A percentile compares a stretch with the other conserved stretches of the same genome.
phyloP scores from a whole-genome alignment of 1,140 invertebrate genomes.

The Meloidogyne hapla region DNA sequence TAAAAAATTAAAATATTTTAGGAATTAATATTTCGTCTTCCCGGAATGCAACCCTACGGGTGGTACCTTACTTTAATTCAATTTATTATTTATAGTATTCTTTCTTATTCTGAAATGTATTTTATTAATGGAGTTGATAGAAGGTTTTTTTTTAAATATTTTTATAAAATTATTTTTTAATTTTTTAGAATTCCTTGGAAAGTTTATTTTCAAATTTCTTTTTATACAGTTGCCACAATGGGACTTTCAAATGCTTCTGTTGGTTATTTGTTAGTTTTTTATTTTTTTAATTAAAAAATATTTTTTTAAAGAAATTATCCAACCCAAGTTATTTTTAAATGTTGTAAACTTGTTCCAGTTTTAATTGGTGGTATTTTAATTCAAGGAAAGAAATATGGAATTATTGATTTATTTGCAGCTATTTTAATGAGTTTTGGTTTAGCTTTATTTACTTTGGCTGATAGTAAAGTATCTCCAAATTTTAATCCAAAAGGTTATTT shows the following conservation, averaged over 20 bases:
- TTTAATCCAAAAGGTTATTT: conserved; percentile 79
- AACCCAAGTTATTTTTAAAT: conserved; percentile 86
- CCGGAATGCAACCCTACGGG: conserved; percentile 83
- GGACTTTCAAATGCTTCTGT: conserved; percentile 89
- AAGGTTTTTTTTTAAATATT: conserved; percentile 68
- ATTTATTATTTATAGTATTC: conserved; percentile 80
- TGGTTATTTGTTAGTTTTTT: conserved; percentile 73
- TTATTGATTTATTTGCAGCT: conserved; percentile 43
- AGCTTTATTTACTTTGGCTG: conserved; percentile 85
- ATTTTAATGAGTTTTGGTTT: conserved; percentile 84
- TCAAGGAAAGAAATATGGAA: conserved; percentile 46
- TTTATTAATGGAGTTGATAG: conserved; percentile 71
- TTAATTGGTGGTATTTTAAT: conserved; percentile 47
- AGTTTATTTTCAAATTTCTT: conserved; percentile 78
- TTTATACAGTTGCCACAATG: conserved; percentile 88
- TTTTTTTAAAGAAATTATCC: conserved; percentile 76
- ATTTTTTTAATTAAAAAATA: not conserved
- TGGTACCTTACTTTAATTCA: conserved; percentile 89
- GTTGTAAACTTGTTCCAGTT: conserved; percentile 92
- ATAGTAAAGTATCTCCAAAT: conserved; percentile 82
- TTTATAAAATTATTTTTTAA: not conserved
- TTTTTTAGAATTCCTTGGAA: conserved; percentile 75
- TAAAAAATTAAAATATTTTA: conserved; percentile 63
- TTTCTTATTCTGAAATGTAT: conserved; percentile 76
- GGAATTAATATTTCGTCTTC: conserved; percentile 84